phyloP scores from a whole-genome alignment of 1,140 invertebrate genomes.

The Sinella curviseta region DNA sequence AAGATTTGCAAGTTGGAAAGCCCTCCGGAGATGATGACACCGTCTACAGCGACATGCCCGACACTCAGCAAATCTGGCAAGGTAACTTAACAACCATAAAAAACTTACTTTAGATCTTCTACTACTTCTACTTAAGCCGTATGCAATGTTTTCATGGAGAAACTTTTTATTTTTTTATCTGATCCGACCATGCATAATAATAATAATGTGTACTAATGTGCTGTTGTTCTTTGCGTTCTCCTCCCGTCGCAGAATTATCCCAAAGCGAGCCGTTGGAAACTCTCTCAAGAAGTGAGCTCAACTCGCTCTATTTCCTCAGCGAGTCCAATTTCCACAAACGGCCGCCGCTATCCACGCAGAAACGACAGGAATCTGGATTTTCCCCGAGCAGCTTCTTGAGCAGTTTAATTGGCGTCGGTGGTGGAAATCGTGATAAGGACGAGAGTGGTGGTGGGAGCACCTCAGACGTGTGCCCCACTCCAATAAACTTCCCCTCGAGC shows the following conservation, averaged over 20 bases:
- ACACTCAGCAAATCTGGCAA: neutral
- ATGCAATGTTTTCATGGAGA: too few relatives aligned
- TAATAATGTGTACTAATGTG: too few relatives aligned
- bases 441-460: neutral
- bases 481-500: slow-evolving; percentile 28
- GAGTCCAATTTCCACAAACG: neutral
- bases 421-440: neutral
- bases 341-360: neutral
- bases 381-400: neutral
- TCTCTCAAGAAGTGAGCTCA: too few relatives aligned
- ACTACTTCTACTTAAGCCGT: neutral
- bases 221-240: too few relatives aligned
- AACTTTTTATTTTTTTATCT: too few relatives aligned
- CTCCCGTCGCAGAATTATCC: too few relatives aligned
- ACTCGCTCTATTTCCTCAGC: neutral
- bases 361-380: neutral
- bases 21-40: neutral
- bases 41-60: neutral
- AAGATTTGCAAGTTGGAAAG: neutral
- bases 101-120: neutral
- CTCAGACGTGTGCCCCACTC: slow-evolving; percentile 25
- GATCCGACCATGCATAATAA: too few relatives aligned
- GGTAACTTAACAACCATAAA: neutral
- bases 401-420: neutral
- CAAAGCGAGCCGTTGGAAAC: too few relatives aligned